phyloP scores from a whole-genome alignment of 2,797 vertebrate genomes.

The Cyclura pinguis region DNA sequence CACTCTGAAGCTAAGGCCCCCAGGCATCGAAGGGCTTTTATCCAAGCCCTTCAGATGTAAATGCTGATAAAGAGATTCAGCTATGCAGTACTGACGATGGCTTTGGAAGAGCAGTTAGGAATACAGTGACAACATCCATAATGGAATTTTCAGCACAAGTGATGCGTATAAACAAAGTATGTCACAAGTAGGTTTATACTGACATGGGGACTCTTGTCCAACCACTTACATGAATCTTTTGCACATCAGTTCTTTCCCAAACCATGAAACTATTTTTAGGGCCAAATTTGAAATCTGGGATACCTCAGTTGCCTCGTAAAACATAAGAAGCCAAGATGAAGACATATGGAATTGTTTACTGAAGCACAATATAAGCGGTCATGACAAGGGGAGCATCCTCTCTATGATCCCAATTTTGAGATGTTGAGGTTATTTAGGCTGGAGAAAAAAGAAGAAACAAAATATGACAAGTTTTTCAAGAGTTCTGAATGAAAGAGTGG shows the following conservation, averaged over 20 bases:
- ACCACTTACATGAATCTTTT: not conserved
- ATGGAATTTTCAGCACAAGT: not conserved
- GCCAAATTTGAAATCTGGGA: not conserved
- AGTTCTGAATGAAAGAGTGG: not conserved
- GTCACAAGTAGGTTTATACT: not conserved
- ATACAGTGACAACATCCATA: slow-evolving; percentile 4
- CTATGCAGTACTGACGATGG: not conserved
- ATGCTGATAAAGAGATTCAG: slow-evolving; percentile 25
- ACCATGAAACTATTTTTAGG: not conserved
- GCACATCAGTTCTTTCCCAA: not conserved
- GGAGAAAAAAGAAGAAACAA: not conserved
- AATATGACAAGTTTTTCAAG: not conserved
- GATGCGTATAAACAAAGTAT: not conserved
- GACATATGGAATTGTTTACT: not conserved
- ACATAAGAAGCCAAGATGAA: not conserved
- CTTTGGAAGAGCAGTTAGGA: slow-evolving; percentile 4
- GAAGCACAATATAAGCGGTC: not conserved
- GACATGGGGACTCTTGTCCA: not conserved
- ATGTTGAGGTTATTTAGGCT: not conserved
- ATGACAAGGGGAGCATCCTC: not conserved
- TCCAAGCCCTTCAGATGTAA: slow-evolving; percentile 5
- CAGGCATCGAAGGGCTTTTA: not conserved
- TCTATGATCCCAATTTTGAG: not conserved
- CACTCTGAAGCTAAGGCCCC: not conserved
- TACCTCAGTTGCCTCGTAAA: not conserved